phyloP scores from a whole-genome alignment of 1,140 invertebrate species.

The Drosophila bifasciata region DNA sequence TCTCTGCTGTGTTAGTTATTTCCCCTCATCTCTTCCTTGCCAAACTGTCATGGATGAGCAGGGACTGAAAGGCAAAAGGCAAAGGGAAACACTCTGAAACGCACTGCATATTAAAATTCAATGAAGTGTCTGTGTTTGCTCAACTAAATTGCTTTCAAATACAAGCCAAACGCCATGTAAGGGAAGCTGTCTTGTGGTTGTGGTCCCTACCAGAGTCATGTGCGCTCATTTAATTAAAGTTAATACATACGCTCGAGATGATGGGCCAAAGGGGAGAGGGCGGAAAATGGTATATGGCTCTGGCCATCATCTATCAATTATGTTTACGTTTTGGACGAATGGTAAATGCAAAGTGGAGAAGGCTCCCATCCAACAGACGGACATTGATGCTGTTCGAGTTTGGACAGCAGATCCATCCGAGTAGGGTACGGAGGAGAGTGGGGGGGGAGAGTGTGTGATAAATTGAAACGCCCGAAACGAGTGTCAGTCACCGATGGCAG shows the following conservation, averaged over 20 bases:
- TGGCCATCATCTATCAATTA: constrained; percentile 49
- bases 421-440: neutral
- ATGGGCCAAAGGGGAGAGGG: constrained; percentile 7
- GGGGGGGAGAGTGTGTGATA: constrained; percentile 47
- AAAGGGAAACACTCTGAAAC: constrained; percentile 40
- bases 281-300: neutral
- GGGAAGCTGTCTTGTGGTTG: constrained; percentile 34
- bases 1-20: too few species aligned
- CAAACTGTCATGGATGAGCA: constrained; percentile 9
- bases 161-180: constrained; percentile 40
- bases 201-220: constrained; percentile 44
- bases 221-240: constrained; percentile 73
- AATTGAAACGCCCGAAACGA: constrained; percentile 58
- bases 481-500: constrained; percentile 61
- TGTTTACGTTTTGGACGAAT: constrained; percentile 51
- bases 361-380: constrained; percentile 22
- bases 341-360: constrained; percentile 48
- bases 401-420: neutral
- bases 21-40: neutral
- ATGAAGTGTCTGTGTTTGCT: constrained; percentile 72
- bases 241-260: constrained; percentile 54
- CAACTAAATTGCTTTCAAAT: constrained; percentile 78
- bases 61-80: constrained; percentile 2
- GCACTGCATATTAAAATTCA: constrained; percentile 76
- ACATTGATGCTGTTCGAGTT: constrained; percentile 41